Conservation (phyloP, 2,888 invertebrate species). For the Heteromyza rotundicornis region DNA sequence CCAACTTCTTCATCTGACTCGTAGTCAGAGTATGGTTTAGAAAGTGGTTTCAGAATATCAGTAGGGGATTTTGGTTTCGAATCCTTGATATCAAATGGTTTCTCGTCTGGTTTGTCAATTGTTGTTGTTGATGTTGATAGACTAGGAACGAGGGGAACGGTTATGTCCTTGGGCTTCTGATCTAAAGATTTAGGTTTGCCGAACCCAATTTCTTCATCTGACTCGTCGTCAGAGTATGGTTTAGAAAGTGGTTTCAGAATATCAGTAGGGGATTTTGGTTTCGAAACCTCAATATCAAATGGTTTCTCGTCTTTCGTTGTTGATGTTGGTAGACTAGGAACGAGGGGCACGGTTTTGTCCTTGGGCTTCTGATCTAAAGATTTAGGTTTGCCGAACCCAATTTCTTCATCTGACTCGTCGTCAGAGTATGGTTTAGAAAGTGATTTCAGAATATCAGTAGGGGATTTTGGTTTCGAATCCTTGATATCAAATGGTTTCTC, state of each 20-base stretch:
- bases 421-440: not conserved
- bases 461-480: slow-evolving; percentile 10
- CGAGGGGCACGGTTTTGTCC: not conserved
- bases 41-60: not conserved
- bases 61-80: not conserved
- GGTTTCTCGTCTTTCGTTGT: not conserved
- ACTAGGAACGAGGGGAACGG: no score
- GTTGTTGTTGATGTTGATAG: not conserved
- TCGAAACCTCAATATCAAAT: not conserved
- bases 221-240: slow-evolving; percentile 13
- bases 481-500: slow-evolving; percentile 6
- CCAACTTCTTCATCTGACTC: not conserved
- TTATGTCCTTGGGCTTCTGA: not conserved
- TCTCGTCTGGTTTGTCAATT: slow-evolving; percentile 23
- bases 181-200: not conserved
- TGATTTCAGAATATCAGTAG: not conserved
- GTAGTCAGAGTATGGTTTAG: slow-evolving; percentile 7
- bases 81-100: not conserved
- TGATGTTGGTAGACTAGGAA: slow-evolving; percentile 12
- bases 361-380: no score
- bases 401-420: slow-evolving; percentile 6
- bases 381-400: not conserved
- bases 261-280: not conserved
- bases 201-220: slow-evolving; percentile 7
- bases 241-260: not conserved